Conservation (phyloP, 2,797 vertebrate species). For the Sebastes hubbsi region DNA sequence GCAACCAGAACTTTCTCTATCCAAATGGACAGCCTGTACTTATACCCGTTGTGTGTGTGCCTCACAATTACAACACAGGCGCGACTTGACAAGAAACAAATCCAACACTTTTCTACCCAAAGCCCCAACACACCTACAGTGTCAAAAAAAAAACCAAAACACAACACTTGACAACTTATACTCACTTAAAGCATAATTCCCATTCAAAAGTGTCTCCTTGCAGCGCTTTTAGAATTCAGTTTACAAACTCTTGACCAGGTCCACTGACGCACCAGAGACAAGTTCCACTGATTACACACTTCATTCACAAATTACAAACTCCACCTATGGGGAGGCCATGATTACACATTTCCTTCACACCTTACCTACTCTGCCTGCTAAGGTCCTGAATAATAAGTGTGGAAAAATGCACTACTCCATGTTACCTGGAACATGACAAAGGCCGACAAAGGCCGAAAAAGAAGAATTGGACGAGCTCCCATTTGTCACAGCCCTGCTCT, state of each 20-base stretch:
- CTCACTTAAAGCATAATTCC: neutral
- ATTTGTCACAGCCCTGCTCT: too few relatives aligned
- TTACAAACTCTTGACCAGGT: neutral
- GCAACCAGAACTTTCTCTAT: too few relatives aligned
- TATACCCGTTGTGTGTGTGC: too few relatives aligned
- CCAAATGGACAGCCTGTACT: too few relatives aligned
- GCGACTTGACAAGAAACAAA: neutral
- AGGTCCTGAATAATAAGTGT: neutral
- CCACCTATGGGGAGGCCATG: neutral
- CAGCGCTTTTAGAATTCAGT: neutral
- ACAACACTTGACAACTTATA: neutral
- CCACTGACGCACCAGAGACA: neutral
- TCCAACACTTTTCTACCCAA: neutral
- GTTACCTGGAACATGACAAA: neutral
- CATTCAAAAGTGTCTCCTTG: neutral
- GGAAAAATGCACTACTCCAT: neutral
- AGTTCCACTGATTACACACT: neutral
- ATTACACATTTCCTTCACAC: neutral
- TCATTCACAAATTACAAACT: neutral
- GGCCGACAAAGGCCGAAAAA: neutral
- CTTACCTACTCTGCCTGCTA: neutral
- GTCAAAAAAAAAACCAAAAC: neutral
- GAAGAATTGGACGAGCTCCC: neutral
- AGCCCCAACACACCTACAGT: neutral
- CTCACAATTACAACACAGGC: neutral